Evolutionary conservation across 2,113 vertebrate species (phyloP).

Genomic region (Syrmaticus mikado): DNA sequence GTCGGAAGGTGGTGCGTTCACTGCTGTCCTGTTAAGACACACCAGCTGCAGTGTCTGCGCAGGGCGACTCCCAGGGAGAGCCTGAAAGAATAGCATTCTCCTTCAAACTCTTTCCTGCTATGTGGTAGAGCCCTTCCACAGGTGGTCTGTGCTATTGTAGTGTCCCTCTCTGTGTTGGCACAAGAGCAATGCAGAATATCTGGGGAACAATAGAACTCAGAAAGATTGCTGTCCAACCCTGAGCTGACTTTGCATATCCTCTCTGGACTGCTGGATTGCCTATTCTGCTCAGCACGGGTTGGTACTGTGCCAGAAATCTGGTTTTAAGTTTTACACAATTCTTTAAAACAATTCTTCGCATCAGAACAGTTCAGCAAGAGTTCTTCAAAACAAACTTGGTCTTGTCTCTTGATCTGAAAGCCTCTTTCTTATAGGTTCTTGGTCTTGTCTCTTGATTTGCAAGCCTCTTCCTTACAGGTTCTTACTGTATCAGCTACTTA

Average conservation of each 20-base stretch:
- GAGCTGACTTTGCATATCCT: background rate
- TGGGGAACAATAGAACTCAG: background rate
- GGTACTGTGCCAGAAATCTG: conserved; percentile 47
- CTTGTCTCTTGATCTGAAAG: background rate
- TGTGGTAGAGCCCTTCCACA: background rate
- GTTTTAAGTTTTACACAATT: conserved; percentile 15
- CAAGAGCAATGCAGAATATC: background rate
- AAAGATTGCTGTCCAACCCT: background rate
- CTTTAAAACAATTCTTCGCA: conserved; percentile 10
- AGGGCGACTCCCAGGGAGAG: background rate
- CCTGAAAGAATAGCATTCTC: background rate
- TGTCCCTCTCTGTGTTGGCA: background rate
- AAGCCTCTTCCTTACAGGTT: background rate
- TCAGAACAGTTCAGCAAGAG: conserved; percentile 5
- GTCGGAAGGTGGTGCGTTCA: background rate
- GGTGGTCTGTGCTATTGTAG: background rate
- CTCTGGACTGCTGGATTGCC: conserved; percentile 7
- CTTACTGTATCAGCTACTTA: background rate
- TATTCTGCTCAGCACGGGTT: conserved; percentile 31
- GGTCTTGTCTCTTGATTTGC: background rate
- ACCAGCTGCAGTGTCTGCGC: background rate
- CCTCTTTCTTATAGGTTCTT: background rate
- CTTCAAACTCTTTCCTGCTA: background rate
- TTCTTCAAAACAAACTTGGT: background rate
- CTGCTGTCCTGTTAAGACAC: background rate